Percentiles rank a stretch among this genome's conserved stretches.
Conservation (phyloP, 2,888 invertebrate species). For the Leistus spinibarbis region DNA sequence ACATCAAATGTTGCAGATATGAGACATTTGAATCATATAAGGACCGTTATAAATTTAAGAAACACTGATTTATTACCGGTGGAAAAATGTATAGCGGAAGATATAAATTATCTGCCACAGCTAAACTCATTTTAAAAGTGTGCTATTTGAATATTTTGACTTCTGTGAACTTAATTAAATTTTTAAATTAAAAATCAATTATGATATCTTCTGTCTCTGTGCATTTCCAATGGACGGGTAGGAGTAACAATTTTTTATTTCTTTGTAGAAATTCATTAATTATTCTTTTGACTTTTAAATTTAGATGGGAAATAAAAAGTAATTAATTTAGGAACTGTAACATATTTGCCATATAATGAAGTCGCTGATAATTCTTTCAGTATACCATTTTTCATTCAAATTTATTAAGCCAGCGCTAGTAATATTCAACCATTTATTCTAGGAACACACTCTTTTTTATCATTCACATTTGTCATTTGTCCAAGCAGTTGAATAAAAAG, state of each 20-base stretch:
- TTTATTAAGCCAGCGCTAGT: too few species aligned
- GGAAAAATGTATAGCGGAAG: too few species aligned
- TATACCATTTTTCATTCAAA: neutral
- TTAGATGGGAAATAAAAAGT: neutral
- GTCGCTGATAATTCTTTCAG: neutral
- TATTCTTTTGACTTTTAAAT: neutral
- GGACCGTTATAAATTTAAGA: too few species aligned
- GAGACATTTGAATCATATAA: too few species aligned
- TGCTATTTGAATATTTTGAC: neutral
- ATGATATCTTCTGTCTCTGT: neutral
- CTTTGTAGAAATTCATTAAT: neutral
- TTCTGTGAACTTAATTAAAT: neutral
- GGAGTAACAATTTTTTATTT: neutral
- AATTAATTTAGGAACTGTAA: neutral
- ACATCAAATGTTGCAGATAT: too few species aligned
- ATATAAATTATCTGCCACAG: too few species aligned
- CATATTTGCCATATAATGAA: neutral
- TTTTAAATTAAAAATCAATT: neutral
- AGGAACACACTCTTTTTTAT: too few species aligned
- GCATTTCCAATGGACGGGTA: neutral
- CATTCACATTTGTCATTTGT: too few species aligned
- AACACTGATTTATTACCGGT: too few species aligned
- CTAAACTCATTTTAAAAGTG: too few species aligned
- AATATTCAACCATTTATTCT: too few species aligned
- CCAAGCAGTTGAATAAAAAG: too few species aligned